Percentiles rank a stretch among this genome's conserved stretches.
Conservation (phyloP, 2,888 invertebrate genomes). For the Neoscelio sp. region DNA sequence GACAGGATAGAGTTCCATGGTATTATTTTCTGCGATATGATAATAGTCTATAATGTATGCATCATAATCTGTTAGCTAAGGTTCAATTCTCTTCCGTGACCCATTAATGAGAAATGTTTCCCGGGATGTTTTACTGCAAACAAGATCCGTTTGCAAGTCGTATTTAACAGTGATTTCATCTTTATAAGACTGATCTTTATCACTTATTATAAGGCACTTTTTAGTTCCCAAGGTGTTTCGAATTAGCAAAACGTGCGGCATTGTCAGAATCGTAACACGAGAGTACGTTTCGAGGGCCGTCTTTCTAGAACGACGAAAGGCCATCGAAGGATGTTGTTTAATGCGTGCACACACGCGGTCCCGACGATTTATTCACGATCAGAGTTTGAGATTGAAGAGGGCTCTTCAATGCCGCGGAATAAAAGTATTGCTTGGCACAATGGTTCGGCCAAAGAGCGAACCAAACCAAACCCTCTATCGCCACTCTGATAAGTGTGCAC, state of each 20-base stretch:
- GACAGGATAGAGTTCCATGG: no score
- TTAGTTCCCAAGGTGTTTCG: constrained; percentile 44
- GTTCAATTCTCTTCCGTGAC: no score
- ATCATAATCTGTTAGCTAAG: no score
- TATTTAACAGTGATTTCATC: constrained; percentile 5
- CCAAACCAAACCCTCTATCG: constrained; percentile 49
- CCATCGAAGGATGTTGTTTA: constrained; percentile 69
- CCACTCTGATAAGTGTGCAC: constrained; percentile 48
- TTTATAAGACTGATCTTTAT: constrained; percentile 20
- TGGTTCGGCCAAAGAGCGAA: constrained; percentile 23
- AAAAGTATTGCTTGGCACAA: constrained; percentile 61
- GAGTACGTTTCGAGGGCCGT: constrained; percentile 44
- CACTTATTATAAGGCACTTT: constrained; percentile 42
- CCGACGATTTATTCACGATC: constrained; percentile 74
- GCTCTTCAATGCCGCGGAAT: constrained; percentile 58
- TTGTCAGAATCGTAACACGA: constrained; percentile 41
- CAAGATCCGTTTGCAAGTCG: not conserved
- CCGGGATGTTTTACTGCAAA: no score
- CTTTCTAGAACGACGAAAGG: constrained; percentile 61
- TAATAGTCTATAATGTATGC: no score
- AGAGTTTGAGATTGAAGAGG: constrained; percentile 61
- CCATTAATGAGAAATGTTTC: no score
- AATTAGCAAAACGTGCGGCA: constrained; percentile 55
- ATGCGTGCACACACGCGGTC: constrained; percentile 76
- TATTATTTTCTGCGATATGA: no score